Conservation (phyloP, 2,797 vertebrate species). For the Meda fulgida region DNA sequence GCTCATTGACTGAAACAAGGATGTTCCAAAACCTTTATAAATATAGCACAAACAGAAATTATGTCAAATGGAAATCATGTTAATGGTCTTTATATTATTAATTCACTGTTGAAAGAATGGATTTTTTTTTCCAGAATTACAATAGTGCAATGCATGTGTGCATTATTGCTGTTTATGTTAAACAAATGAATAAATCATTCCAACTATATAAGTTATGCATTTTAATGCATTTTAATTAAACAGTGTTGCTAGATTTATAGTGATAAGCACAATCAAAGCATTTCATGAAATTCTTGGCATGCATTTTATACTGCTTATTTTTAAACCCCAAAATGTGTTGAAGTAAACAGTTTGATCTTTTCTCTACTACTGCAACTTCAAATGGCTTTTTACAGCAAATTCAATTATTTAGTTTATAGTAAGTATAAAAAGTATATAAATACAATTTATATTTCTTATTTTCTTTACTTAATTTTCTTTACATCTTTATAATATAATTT, state of each 20-base stretch:
- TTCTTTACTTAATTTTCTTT: no score
- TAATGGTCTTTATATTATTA: background rate
- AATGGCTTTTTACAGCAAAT: background rate
- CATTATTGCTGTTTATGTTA: background rate
- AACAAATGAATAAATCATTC: background rate
- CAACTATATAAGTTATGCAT: background rate
- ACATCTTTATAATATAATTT: background rate
- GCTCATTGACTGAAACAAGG: constrained; percentile 22
- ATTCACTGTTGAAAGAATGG: background rate
- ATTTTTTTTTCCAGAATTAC: background rate
- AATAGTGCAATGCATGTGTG: background rate
- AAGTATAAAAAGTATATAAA: background rate
- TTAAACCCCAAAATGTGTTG: background rate
- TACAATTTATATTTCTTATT: background rate
- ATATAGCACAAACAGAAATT: constrained; percentile 1
- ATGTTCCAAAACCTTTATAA: constrained; percentile 7
- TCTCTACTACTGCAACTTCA: background rate
- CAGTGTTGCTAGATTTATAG: constrained; percentile 29
- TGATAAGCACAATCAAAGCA: constrained; percentile 30
- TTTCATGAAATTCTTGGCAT: constrained; percentile 41
- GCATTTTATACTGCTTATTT: constrained; percentile 17
- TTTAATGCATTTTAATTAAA: constrained; percentile 40
- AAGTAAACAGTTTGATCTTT: background rate
- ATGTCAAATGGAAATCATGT: background rate
- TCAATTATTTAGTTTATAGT: background rate